Evolutionary conservation across 2,797 vertebrate genomes (phyloP).

Genomic region (Spondyliosoma cantharus): DNA sequence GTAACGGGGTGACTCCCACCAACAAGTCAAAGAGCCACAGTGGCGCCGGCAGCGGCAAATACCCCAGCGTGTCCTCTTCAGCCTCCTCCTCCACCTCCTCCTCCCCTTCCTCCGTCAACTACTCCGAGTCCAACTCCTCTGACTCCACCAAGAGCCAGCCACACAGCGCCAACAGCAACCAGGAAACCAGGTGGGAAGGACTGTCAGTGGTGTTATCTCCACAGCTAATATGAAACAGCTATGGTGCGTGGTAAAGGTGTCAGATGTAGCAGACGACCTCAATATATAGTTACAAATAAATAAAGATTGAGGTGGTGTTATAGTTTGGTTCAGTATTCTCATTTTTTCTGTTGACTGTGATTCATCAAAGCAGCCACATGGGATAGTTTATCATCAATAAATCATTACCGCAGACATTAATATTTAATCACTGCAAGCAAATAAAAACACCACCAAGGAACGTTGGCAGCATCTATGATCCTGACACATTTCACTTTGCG

Average conservation of each 20-base stretch:
- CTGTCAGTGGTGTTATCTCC: too few species aligned
- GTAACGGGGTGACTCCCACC: slow-evolving; percentile 91
- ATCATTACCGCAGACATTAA: slow-evolving; percentile 7
- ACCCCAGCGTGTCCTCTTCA: slow-evolving; percentile 89
- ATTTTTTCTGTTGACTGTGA: background rate
- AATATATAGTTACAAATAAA: background rate
- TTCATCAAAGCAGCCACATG: background rate
- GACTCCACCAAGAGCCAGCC: slow-evolving; percentile 98
- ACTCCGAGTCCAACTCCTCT: slow-evolving; percentile 98
- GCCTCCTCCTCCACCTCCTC: slow-evolving; percentile 95
- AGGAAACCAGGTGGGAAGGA: slow-evolving; percentile 92
- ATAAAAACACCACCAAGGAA: background rate
- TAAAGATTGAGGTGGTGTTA: background rate
- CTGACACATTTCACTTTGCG: background rate
- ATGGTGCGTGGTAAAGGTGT: background rate
- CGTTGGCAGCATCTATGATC: background rate
- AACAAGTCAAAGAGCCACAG: slow-evolving; percentile 90
- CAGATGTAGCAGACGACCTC: background rate
- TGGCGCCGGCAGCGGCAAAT: slow-evolving; percentile 84
- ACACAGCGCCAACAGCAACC: slow-evolving; percentile 96
- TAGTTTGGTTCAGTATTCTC: background rate
- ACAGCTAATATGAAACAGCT: background rate
- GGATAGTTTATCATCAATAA: background rate
- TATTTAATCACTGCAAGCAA: background rate
- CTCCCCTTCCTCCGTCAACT: slow-evolving; percentile 97